Evolutionary conservation across 2,113 vertebrate genomes (phyloP).

Genomic region (Petroica traversi): DNA sequence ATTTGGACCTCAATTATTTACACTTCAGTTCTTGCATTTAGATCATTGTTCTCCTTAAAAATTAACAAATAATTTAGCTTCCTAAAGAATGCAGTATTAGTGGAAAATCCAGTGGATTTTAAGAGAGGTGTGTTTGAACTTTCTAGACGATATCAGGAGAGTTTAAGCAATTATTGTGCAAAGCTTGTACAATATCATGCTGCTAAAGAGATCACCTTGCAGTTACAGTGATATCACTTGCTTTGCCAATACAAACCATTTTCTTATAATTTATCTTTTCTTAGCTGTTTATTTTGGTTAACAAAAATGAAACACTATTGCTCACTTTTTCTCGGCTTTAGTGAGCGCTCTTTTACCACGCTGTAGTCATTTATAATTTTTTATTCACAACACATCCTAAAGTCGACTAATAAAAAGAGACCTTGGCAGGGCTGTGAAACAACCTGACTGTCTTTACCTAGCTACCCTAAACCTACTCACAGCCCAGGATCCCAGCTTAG

Average conservation of each 20-base stretch:
- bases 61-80: slow-evolving; percentile 21
- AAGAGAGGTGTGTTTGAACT: not conserved
- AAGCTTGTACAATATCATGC: not conserved
- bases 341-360: not conserved
- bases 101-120: not conserved
- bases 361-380: not conserved
- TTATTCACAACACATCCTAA: not conserved
- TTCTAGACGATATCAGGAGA: not conserved
- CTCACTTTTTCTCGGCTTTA: not conserved
- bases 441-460: not conserved
- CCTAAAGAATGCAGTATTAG: not conserved
- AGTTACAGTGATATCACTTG: not conserved
- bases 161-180: not conserved
- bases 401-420: not conserved
- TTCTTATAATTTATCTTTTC: not conserved
- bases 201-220: not conserved
- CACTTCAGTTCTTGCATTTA: slow-evolving; percentile 13
- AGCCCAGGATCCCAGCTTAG: not conserved
- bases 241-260: not conserved
- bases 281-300: not conserved
- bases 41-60: slow-evolving; percentile 19
- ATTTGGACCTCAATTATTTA: not conserved
- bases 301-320: not conserved
- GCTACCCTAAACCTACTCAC: not conserved
- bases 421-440: not conserved